Percentiles rank a stretch among this genome's conserved stretches.
These are phyloP conservation scores for Tromatobia lineatoria DNA, from an alignment of 2,888 invertebrate genomes.

Conservation along the genomic window DNA sequence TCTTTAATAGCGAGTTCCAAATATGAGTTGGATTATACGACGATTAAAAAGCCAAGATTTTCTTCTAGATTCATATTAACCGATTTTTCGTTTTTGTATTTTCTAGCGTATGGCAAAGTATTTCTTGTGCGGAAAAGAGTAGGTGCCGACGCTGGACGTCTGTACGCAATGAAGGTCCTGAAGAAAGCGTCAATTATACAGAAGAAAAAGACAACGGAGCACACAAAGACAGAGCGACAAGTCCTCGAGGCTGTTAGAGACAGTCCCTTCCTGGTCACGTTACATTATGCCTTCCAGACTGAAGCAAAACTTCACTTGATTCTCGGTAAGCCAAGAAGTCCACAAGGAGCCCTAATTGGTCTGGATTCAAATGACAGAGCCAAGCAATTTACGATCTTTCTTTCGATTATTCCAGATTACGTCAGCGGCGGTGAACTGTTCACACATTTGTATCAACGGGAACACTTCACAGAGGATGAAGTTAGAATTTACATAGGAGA, in stretches of 20 bases:
- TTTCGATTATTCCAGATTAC: conserved; percentile 91
- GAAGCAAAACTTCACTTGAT: conserved; percentile 98
- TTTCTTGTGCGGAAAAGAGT: conserved; percentile 97
- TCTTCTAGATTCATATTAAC: neutral
- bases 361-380: conserved; percentile 2
- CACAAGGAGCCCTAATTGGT: neutral
- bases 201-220: conserved; percentile 98
- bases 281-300: conserved; percentile 99
- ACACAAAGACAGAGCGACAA: conserved; percentile 98
- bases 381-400: conserved; percentile 24
- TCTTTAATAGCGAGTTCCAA: neutral
- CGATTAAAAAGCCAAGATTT: neutral
- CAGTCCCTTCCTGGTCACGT: conserved; percentile 97
- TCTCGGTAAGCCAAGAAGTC: conserved; percentile 91
- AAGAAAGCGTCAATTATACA: conserved; percentile 98
- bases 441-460: conserved; percentile 97
- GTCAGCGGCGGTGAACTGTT: conserved; percentile 99
- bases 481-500: conserved; percentile 98
- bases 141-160: conserved; percentile 93
- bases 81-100: conserved; percentile 15
- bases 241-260: conserved; percentile 97
- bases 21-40: neutral
- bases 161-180: conserved; percentile 99
- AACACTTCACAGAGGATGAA: conserved; percentile 95
- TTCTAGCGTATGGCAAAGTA: conserved; percentile 97